These are phyloP conservation scores for Actinia tenebrosa DNA, from an alignment of 64 coral and sea anemone genomes.

Conservation along the genomic window DNA sequence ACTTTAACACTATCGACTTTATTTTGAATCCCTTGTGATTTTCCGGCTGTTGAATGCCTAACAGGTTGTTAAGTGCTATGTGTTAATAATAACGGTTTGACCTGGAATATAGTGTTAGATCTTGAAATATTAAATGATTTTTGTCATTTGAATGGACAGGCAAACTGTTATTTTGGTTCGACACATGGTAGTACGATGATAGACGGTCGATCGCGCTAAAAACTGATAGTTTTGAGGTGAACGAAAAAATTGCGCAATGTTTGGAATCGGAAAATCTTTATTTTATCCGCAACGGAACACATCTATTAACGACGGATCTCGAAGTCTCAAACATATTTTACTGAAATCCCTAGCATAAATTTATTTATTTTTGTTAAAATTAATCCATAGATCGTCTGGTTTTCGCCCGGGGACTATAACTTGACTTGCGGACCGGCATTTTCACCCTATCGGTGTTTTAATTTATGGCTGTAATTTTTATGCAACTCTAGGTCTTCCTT, in stretches of 20 bases:
- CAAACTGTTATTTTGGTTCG: not conserved
- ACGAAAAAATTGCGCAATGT: conserved; percentile 1
- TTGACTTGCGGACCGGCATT: not conserved
- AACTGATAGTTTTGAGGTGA: not conserved
- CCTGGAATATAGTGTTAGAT: conserved; percentile 9
- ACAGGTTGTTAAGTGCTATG: conserved; percentile 23
- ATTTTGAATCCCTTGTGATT: conserved; percentile 18
- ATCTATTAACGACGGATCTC: not conserved
- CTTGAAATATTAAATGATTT: conserved; percentile 31
- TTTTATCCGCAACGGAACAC: not conserved
- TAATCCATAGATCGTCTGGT: not conserved
- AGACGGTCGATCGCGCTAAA: not conserved
- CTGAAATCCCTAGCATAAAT: not conserved
- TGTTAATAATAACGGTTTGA: conserved; percentile 20
- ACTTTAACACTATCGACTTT: not conserved
- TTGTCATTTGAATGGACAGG: conserved; percentile 13
- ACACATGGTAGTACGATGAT: not conserved
- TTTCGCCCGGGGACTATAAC: not conserved
- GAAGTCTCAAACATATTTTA: not conserved
- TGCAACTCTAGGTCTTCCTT: conserved; percentile 1
- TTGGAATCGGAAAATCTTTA: not conserved
- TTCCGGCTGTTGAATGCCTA: conserved; percentile 21
- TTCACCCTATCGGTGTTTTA: not conserved
- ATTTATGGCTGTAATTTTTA: not conserved
- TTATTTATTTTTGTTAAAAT: not conserved